Percentiles rank a stretch among this genome's conserved stretches.
phyloP scores from a whole-genome alignment of 2,113 vertebrate species.

The Salvator merianae region DNA sequence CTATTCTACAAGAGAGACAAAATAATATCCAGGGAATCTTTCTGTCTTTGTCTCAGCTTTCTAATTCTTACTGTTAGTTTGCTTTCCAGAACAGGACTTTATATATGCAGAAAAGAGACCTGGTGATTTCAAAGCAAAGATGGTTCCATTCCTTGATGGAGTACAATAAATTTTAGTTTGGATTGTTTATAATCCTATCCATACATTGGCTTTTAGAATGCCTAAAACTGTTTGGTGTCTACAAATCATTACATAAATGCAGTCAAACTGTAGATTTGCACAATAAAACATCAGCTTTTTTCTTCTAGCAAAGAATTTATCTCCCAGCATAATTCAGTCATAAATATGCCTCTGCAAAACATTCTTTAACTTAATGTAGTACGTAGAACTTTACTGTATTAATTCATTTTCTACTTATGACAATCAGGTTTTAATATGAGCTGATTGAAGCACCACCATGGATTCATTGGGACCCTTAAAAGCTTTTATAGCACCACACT shows the following conservation, averaged over 20 bases:
- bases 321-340: constrained; percentile 56
- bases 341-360: constrained; percentile 67
- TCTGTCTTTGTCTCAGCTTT: constrained; percentile 47
- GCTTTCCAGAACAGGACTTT: constrained; percentile 59
- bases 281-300: constrained; percentile 59
- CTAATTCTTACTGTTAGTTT: constrained; percentile 46
- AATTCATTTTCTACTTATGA: constrained; percentile 66
- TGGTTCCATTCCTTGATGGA: constrained; percentile 69
- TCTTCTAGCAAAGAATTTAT: constrained; percentile 51
- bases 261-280: constrained; percentile 59
- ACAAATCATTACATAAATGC: constrained; percentile 74
- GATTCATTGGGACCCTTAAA: constrained; percentile 71
- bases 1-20: no score
- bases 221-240: constrained; percentile 70
- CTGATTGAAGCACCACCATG: constrained; percentile 64
- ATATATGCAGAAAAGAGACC: constrained; percentile 68
- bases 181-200: constrained; percentile 73
- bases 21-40: no score
- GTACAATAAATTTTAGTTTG: constrained; percentile 73
- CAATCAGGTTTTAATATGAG: constrained; percentile 67
- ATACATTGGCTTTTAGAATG: constrained; percentile 71
- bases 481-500: constrained; percentile 67
- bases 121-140: constrained; percentile 73
- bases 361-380: constrained; percentile 65
- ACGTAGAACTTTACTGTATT: constrained; percentile 59